Evolutionary conservation across 2,113 vertebrate genomes (phyloP).

Genomic region (Eptesicus fuscus): DNA sequence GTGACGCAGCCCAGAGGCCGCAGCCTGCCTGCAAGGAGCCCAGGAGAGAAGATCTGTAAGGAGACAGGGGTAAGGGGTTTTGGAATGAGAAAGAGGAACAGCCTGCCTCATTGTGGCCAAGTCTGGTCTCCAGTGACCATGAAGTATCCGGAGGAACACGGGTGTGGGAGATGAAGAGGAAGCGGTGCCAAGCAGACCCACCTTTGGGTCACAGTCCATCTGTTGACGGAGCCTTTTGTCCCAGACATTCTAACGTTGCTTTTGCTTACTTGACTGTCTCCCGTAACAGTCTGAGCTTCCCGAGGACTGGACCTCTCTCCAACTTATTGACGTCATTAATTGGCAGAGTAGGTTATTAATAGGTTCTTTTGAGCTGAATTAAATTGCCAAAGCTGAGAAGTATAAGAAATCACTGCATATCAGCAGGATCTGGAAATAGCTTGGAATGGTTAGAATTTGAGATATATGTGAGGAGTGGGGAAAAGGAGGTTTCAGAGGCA

Average conservation of each 20-base stretch:
- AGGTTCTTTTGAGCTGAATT: background rate
- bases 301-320: background rate
- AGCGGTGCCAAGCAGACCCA: background rate
- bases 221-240: background rate
- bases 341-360: background rate
- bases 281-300: background rate
- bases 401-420: background rate
- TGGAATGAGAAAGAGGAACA: background rate
- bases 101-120: background rate
- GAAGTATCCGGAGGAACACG: background rate
- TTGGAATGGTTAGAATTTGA: background rate
- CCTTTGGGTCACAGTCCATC: background rate
- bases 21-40: background rate
- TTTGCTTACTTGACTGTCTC: background rate
- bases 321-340: background rate
- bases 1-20: background rate
- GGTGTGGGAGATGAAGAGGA: background rate
- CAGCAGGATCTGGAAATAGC: background rate
- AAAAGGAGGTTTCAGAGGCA: background rate
- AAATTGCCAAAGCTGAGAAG: background rate
- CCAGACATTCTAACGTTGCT: background rate
- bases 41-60: background rate
- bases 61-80: background rate
- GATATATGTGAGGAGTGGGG: background rate
- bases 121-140: background rate